phyloP scores from a whole-genome alignment of 2,113 vertebrate species.

The Ondatra zibethicus region DNA sequence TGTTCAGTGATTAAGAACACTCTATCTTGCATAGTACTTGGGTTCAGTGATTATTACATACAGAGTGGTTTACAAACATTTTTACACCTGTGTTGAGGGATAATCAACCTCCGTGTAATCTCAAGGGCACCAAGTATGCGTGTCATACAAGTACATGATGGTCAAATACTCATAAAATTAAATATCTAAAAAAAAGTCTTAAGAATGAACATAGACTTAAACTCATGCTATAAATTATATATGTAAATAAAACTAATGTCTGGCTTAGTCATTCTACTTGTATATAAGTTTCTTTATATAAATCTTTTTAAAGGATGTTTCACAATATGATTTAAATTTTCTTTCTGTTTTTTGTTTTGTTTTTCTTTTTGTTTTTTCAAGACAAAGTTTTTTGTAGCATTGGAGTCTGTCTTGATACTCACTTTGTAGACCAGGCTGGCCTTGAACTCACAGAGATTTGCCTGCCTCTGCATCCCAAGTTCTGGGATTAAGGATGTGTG shows the following conservation, averaged over 20 bases:
- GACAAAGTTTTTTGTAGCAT: no score
- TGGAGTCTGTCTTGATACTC: no score
- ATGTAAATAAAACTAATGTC: neutral
- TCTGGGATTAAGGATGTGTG: no score
- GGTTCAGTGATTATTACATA: no score
- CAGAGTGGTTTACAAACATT: neutral
- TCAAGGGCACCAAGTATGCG: neutral
- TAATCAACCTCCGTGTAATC: neutral
- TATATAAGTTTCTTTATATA: neutral
- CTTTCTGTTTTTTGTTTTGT: no score
- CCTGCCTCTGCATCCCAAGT: no score
- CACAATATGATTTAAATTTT: neutral
- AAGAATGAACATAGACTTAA: neutral
- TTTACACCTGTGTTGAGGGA: no score
- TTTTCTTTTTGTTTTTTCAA: no score
- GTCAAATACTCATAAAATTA: neutral
- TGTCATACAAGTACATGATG: neutral
- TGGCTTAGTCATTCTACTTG: fast-evolving
- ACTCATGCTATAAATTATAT: neutral
- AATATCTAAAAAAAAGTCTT: neutral
- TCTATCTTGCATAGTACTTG: neutral
- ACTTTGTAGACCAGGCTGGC: no score
- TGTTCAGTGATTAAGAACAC: neutral
- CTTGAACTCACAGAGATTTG: no score
- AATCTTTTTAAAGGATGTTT: neutral